phyloP scores from a whole-genome alignment of 2,888 invertebrate species.

The Spisula subtruncata region DNA sequence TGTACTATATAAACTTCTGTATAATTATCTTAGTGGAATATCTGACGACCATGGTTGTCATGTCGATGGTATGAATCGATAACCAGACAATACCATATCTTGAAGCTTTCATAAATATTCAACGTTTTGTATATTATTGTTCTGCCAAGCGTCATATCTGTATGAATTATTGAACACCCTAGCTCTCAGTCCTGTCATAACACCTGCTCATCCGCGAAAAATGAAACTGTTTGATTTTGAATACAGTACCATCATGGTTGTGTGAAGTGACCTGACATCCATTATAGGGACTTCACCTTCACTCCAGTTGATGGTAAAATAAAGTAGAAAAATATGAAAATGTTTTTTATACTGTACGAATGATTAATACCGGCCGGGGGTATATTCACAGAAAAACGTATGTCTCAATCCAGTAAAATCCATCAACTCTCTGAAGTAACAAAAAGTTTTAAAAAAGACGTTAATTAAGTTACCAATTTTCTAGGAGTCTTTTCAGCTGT shows the following conservation, averaged over 20 bases:
- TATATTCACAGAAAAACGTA: no score
- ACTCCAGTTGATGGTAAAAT: no score
- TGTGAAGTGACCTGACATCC: background rate
- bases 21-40: background rate
- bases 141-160: background rate
- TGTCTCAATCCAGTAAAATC: no score
- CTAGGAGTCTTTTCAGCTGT: no score
- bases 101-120: background rate
- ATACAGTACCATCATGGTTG: background rate
- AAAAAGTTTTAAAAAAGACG: no score
- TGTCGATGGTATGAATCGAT: background rate
- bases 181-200: background rate
- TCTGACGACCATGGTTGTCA: background rate
- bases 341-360: no score
- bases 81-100: background rate
- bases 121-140: background rate
- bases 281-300: no score
- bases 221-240: background rate
- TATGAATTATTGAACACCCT: constrained; percentile 1
- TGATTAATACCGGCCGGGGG: no score
- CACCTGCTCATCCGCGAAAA: background rate
- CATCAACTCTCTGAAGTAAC: no score
- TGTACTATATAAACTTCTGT: no score
- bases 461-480: no score
- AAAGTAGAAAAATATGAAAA: no score